A percentile compares a stretch with the other conserved stretches of the same genome.
Evolutionary conservation across 2,797 vertebrate species (phyloP).

Genomic region (Argyrosomus regius): DNA sequence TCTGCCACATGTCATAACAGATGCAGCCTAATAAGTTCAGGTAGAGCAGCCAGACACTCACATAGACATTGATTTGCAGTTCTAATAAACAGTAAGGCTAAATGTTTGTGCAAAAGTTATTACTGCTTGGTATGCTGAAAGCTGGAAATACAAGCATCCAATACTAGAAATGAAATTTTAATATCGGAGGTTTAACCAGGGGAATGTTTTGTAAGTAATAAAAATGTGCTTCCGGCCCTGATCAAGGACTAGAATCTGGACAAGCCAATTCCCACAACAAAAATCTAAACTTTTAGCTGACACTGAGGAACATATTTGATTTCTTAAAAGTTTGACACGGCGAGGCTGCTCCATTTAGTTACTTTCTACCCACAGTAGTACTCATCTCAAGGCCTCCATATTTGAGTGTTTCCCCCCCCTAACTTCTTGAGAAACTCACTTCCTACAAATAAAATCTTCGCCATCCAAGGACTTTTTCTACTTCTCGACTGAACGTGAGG

Average conservation of each 20-base stretch:
- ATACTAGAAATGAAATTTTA: constrained; percentile 43
- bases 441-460: background rate
- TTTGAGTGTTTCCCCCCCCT: background rate
- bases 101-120: constrained; percentile 61
- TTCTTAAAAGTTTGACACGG: background rate
- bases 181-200: constrained; percentile 33
- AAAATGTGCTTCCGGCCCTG: constrained; percentile 75
- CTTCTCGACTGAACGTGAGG: background rate
- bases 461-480: background rate
- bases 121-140: constrained; percentile 43
- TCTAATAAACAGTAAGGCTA: constrained; percentile 66
- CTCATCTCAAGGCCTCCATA: background rate
- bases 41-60: constrained; percentile 47
- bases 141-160: constrained; percentile 30
- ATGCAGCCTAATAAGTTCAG: constrained; percentile 58
- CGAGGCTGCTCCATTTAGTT: background rate
- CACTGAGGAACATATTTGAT: background rate
- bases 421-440: background rate
- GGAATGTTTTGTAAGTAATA: constrained; percentile 38
- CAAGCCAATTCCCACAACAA: background rate
- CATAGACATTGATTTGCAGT: constrained; percentile 64
- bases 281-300: constrained; percentile 17
- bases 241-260: constrained; percentile 23
- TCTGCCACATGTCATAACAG: constrained; percentile 51
- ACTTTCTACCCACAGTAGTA: background rate